Evolutionary conservation across 2,113 vertebrate genomes (phyloP), one percentile per base, ranked within the genome.

Genomic region (Podiceps cristatus): DNA sequence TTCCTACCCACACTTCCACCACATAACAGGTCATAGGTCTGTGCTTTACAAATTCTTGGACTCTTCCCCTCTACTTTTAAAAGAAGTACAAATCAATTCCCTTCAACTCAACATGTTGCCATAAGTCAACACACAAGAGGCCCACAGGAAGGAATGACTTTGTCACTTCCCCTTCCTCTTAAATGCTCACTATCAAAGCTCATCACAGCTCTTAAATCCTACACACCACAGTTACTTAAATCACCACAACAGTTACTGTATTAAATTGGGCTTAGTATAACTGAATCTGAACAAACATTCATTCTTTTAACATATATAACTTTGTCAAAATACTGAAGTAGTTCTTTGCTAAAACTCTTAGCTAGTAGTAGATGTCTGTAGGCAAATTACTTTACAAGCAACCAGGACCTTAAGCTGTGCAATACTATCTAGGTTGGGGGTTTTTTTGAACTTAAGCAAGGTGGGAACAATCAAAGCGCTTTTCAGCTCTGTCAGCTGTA

Each of bases 121-220:
- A 0, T 72, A 84, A 87, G 28, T 82, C 20, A 84, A 23, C 24
- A 40, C 1, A 5, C 0, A 0, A 62, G 56, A 68, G 17, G 33
- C 7, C 10, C 11, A 80, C 20, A 84, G 24, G 23, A 89, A 81
- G 22, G 5, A 85, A 60, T 5, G 27, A 17, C 40, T 74, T 74
- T 55, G 4, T 31, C 84, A 69, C 44, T 86, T 84, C 27, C 23
- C 18, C 5, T 67, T 86, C 18, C 16, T 78, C 52, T 49, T 62
- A 62, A 80, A 71, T 47, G 25, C 19, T 91, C 53, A 37, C 20
- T 75, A 71, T 55, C 44, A 71, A 73, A 96, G 29, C n/a, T 81
- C 27, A 49, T 68, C 40, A 49, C 12, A 45, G 73, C 9, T 68
- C 18, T 60, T 83, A 71, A 68, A 90, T 80, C 29, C 37, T 83